Conservation (phyloP, 1,140 invertebrate species). For the Phortica variegata region DNA sequence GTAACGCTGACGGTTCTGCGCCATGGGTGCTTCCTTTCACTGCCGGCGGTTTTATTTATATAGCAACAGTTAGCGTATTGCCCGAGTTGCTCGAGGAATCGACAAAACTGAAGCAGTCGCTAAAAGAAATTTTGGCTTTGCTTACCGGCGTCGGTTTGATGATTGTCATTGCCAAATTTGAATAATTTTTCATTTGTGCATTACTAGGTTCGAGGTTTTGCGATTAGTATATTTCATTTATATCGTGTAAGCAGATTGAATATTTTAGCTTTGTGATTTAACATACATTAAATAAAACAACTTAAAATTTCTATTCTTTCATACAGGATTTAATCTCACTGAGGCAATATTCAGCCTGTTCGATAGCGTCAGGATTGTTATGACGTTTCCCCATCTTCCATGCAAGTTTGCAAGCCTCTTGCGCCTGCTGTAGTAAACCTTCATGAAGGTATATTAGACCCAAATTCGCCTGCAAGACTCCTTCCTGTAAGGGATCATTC, state of each 20-base stretch:
- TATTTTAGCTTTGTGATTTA: conserved; percentile 4
- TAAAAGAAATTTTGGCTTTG: conserved; percentile 81
- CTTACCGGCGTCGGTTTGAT: conserved; percentile 76
- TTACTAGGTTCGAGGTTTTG: neutral
- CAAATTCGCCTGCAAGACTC: conserved; percentile 78
- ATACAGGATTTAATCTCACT: conserved; percentile 61
- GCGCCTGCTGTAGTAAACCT: conserved; percentile 69
- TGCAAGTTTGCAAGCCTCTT: conserved; percentile 70
- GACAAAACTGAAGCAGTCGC: conserved; percentile 68
- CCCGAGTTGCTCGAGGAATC: conserved; percentile 88
- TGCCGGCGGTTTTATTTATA: conserved; percentile 94
- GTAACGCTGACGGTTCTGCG: conserved; percentile 73
- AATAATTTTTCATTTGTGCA: conserved; percentile 26
- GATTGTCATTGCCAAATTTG: conserved; percentile 64
- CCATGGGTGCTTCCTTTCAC: conserved; percentile 96
- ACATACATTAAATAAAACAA: neutral
- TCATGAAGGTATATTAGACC: conserved; percentile 77
- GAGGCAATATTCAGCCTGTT: conserved; percentile 71
- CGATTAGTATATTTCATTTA: neutral
- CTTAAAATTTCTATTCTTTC: conserved; percentile 4
- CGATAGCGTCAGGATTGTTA: conserved; percentile 65
- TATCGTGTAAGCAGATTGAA: neutral
- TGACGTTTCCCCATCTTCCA: conserved; percentile 67
- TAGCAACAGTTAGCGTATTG: conserved; percentile 88
- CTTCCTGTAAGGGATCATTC: conserved; percentile 67